Evolutionary conservation across 2,113 vertebrate species (phyloP).

Genomic region (Nothocercus nigrocapillus): DNA sequence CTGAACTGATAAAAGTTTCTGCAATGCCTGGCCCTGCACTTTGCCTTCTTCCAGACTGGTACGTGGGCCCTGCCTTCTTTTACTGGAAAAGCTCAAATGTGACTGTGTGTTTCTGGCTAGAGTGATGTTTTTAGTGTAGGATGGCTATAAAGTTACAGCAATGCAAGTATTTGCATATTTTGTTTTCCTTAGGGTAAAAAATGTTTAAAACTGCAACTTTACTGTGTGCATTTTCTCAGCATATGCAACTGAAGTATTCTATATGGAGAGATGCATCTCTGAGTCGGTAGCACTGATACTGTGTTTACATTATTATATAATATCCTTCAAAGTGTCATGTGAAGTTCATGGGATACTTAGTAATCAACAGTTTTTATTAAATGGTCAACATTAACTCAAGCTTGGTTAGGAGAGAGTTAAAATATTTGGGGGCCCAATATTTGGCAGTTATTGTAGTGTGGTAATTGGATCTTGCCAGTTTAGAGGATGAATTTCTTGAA

Average conservation of each 20-base stretch:
- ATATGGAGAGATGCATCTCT: background rate
- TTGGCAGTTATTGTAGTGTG: fast-evolving
- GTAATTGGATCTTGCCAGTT: background rate
- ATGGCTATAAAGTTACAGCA: background rate
- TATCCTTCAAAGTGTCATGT: background rate
- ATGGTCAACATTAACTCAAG: background rate
- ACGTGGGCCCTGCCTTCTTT: background rate
- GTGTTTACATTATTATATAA: fast-evolving
- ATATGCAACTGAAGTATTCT: background rate
- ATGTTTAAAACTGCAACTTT: background rate
- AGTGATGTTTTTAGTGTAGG: background rate
- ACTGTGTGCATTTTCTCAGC: background rate
- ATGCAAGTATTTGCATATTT: background rate
- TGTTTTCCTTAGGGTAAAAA: background rate
- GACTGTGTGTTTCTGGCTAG: background rate
- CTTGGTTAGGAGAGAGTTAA: background rate
- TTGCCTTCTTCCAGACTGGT: background rate
- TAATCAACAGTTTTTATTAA: background rate
- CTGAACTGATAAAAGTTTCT: background rate
- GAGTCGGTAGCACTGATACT: background rate
- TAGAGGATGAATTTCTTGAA: background rate
- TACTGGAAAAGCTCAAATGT: background rate
- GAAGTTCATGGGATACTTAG: background rate
- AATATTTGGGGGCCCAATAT: background rate
- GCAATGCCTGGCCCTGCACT: background rate